Base-by-base conservation (phyloP, 1,140 invertebrate genomes). In the Popillia japonica region DNA sequence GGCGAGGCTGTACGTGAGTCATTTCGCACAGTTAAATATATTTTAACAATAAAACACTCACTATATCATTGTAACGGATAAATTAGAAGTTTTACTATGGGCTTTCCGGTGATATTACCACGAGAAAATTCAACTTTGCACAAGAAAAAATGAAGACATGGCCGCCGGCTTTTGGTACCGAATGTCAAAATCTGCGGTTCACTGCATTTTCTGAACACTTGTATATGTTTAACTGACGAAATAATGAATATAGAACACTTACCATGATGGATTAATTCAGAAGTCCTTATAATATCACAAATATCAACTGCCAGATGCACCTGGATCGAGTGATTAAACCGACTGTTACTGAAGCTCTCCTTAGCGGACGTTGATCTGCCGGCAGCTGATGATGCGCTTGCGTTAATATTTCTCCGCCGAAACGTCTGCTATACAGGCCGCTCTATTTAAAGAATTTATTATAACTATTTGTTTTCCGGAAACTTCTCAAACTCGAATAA, bases 361-460 rank as follows among this genome's bases (percentile, higher is more conserved):
- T 73, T 78, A 81, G 82, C 83, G 84, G 84, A 86, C 85, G 86
- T 86, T 86, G 84, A 85, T 86, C 85, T 83, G 75, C 84, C 82
- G 83, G 85, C 77, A 81, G 80, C n/a, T 81, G 76, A 78, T 68
- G 81, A 42, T 79, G 78, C 83, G 83, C 84, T 76, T 79, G 80
- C 82, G 79, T 61, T 27, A 64, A 79, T 79, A 80, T 83, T 80
- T 75, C 81, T 83, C 81, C 82, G 80, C 82, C 79, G 55, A 64
- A n/a, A 17, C 72, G 61, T 68, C 61, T 68, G 22, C 27, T 23
- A 17, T n/a, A 74, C 34, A 6, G 48, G n/a, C 48, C 6, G 20
- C 72, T 74, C 72, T 74, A 74, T 74, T 40, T 40, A 74, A 74
- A 74, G 72, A 74, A 74, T 74, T 74, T 74, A 74, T 74, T 41